phyloP scores from a whole-genome alignment of 2,113 vertebrate genomes.

The Ovibos moschatus region DNA sequence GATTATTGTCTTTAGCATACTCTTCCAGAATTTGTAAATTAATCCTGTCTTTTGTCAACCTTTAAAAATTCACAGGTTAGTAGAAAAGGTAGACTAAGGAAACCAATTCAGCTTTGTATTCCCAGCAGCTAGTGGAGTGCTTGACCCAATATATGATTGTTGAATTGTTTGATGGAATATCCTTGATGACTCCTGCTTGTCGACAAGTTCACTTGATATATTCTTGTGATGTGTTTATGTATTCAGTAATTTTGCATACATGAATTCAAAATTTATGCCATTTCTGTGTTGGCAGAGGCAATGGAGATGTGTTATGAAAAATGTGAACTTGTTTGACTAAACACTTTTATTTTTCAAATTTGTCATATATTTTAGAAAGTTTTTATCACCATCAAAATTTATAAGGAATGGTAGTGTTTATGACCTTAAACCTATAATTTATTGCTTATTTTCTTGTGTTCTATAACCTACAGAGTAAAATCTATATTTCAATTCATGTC shows the following conservation, averaged over 20 bases:
- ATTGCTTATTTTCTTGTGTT: not conserved
- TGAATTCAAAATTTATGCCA: not conserved
- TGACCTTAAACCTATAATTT: not conserved
- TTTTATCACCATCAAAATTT: not conserved
- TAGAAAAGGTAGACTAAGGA: not conserved
- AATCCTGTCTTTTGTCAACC: not conserved
- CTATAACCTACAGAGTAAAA: not conserved
- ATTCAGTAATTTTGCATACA: not conserved
- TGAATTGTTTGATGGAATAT: not conserved
- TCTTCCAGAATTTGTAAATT: constrained; percentile 12
- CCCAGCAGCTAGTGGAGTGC: not conserved
- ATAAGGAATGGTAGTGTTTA: not conserved
- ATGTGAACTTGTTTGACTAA: not conserved
- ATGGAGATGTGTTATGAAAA: not conserved
- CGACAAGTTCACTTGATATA: not conserved
- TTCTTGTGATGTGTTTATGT: not conserved
- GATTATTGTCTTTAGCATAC: not conserved
- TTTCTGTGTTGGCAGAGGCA: not conserved
- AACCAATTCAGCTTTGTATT: not conserved
- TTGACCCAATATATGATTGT: not conserved
- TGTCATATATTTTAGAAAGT: constrained; percentile 19
- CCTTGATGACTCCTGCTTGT: not conserved
- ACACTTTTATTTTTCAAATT: constrained; percentile 1
- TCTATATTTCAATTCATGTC: not conserved
- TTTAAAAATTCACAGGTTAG: not conserved